Base-by-base conservation (phyloP, 2,113 vertebrate genomes). In the Eurystomus gularis region DNA sequence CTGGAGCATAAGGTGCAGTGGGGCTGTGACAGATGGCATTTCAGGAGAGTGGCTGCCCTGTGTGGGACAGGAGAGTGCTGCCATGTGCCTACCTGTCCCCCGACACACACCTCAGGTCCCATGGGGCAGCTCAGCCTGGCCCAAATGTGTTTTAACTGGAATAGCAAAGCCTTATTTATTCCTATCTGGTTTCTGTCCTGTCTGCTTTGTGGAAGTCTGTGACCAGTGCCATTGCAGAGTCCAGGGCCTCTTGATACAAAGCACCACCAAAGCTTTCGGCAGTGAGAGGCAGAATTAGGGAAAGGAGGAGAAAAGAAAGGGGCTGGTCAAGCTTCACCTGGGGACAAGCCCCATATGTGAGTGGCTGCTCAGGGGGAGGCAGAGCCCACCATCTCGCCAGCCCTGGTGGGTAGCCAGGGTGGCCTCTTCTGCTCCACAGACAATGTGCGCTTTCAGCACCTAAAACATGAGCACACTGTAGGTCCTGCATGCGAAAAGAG, bases 311-410 rank as follows among this genome's bases (percentile, higher is more conserved):
- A 66, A 44, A n/a, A 28, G 49, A 44, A 76, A 66, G 17, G 14
- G 6, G 25, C 24, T 28, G 57, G 9, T 77, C 28, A 77, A 91
- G 25, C 58, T 13, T 58, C 2, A 0, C 11, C 2, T 26, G 31
- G 12, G 24, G 24, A 40, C 0, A 2, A 68, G 23, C 20, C 25
- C 55, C 1, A 0, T 28, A 17, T 20, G 44, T 25, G 35, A 17
- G 17, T 1, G 3, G 33, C 35, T 25, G 21, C 52, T 54, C 1
- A 0, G 23, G 23, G 33, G 3, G 16, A 42, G 33, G 46, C 54
- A 87, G 70, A 85, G 68, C 39, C 18, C 62, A 46, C 14, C 39
- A 26, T 39, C 20, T 10, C 9, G 28, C 24, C 57, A 87, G 28
- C 29, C n/a, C 66, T 61, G 46, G 39, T 3, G 42, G 42, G 0